Percentiles rank a stretch among this genome's conserved stretches.
These are phyloP conservation scores for Eristalis pertinax DNA, from an alignment of 2,888 invertebrate genomes.

Conservation along the genomic window DNA sequence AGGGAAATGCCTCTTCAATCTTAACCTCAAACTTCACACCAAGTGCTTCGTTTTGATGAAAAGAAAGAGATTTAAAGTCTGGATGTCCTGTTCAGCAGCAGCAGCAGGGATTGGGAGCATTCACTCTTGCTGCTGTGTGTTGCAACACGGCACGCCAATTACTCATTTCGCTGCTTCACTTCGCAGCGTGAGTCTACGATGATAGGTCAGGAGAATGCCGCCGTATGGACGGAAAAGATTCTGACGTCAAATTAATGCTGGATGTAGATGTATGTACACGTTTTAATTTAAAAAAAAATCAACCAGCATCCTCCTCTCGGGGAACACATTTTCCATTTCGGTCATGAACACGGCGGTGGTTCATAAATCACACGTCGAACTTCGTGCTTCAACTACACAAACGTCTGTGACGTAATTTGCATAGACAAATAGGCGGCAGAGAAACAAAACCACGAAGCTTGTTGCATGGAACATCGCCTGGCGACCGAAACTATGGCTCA, in stretches of 20 bases:
- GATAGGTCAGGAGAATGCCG: too few species aligned
- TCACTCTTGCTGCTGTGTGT: too few species aligned
- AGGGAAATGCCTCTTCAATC: background rate
- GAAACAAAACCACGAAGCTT: background rate
- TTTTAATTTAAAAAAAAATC: background rate
- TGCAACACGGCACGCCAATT: too few species aligned
- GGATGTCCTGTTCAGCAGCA: too few species aligned
- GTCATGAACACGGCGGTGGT: background rate
- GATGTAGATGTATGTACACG: background rate
- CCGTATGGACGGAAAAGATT: background rate
- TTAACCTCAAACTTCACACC: background rate
- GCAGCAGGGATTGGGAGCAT: too few species aligned
- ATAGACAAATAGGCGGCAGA: background rate
- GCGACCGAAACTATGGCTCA: background rate
- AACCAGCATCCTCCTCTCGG: background rate
- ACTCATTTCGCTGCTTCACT: too few species aligned
- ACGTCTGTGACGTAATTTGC: background rate
- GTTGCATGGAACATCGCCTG: background rate
- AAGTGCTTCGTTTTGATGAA: too few species aligned
- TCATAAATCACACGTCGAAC: background rate
- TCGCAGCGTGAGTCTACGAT: too few species aligned
- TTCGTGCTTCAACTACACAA: background rate
- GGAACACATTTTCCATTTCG: background rate
- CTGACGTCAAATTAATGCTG: background rate
- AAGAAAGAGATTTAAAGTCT: too few species aligned